A percentile compares a stretch with the other conserved stretches of the same genome.
Conservation (phyloP, 2,113 vertebrate species). For the Clarias gariepinus region DNA sequence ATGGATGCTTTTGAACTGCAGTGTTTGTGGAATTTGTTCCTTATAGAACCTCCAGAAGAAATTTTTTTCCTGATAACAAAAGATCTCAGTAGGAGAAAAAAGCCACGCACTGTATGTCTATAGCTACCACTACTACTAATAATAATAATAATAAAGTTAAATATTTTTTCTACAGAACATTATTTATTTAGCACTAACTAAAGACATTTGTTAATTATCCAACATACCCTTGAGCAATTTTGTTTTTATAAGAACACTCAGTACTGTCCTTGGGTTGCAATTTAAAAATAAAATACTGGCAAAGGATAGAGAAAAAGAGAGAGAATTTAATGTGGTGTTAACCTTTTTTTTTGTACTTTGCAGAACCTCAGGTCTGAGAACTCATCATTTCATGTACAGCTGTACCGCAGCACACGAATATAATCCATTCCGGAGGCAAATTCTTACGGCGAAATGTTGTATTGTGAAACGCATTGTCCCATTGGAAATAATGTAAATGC, state of each 20-base stretch:
- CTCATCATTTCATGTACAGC: neutral
- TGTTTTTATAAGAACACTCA: neutral
- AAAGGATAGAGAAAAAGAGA: neutral
- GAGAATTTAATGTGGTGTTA: neutral
- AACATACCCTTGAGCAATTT: neutral
- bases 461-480: too few relatives aligned
- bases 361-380: neutral
- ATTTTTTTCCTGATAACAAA: too few relatives aligned
- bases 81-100: too few relatives aligned
- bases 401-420: too few relatives aligned
- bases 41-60: neutral
- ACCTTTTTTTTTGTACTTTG: neutral
- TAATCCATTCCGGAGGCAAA: too few relatives aligned
- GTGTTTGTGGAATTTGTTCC: neutral
- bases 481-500: too few relatives aligned
- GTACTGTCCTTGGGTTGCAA: neutral
- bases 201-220: neutral
- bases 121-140: too few relatives aligned
- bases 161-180: neutral
- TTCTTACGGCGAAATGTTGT: too few relatives aligned
- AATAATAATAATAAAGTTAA: neutral
- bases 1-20: neutral
- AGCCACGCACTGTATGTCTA: too few relatives aligned
- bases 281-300: neutral
- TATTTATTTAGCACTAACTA: neutral